These are phyloP conservation scores for Volucella inanis DNA, from an alignment of 2,888 invertebrate species.

Conservation along the genomic window DNA sequence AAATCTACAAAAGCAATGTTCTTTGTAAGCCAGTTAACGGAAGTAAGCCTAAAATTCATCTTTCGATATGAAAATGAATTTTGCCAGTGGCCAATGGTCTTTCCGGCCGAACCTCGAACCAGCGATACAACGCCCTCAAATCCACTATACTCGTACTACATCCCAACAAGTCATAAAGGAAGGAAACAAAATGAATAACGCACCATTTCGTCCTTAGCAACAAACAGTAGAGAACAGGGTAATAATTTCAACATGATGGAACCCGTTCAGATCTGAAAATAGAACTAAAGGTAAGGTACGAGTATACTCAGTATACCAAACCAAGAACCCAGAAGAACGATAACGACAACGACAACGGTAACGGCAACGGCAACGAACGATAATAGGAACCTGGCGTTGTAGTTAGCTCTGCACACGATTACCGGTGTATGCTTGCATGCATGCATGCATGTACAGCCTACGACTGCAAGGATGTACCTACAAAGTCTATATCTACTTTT, in stretches of 20 bases:
- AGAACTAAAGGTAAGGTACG: conserved; percentile 13
- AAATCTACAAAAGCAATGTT: too few relatives aligned
- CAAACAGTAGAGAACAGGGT: conserved; percentile 44
- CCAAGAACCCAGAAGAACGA: conserved; percentile 38
- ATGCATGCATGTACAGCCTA: conserved; percentile 23
- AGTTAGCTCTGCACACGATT: conserved; percentile 58
- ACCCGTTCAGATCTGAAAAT: conserved; percentile 43
- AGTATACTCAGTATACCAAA: not conserved
- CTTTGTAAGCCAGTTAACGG: not conserved
- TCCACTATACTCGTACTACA: conserved; percentile 4
- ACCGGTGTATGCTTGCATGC: conserved; percentile 47
- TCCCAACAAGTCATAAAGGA: conserved; percentile 56
- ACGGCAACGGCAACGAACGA: conserved; percentile 56
- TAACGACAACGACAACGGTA: conserved; percentile 37
- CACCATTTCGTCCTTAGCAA: conserved; percentile 64
- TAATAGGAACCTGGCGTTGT: conserved; percentile 50
- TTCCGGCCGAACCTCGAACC: conserved; percentile 26
- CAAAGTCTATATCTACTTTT: conserved; percentile 5
- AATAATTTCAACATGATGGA: conserved; percentile 60
- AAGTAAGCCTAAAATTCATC: conserved; percentile 45
- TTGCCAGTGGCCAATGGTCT: conserved; percentile 38
- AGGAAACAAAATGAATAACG: conserved; percentile 65
- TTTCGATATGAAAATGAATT: conserved; percentile 57
- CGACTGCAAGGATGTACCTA: not conserved
- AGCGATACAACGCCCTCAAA: conserved; percentile 24